phyloP scores from a whole-genome alignment of 2,113 vertebrate species.

The Tamias sibiricus region DNA sequence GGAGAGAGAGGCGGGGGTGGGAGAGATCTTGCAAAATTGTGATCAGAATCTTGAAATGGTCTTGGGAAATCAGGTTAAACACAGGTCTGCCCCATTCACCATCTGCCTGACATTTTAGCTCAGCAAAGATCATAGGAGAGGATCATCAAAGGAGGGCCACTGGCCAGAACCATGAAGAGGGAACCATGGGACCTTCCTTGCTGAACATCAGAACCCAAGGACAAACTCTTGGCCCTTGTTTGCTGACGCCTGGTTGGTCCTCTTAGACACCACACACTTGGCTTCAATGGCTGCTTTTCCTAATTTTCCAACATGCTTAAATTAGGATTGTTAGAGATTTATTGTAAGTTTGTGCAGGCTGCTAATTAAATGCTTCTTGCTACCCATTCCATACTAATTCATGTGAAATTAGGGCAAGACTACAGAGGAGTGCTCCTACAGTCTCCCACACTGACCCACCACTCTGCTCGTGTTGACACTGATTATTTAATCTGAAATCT shows the following conservation, averaged over 20 bases:
- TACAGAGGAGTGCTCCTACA: slow-evolving; percentile 64
- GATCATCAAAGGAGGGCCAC: fast-evolving
- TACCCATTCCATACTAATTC: slow-evolving; percentile 79
- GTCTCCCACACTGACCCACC: slow-evolving; percentile 66
- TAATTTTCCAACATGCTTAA: slow-evolving; percentile 80
- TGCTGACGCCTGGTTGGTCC: fast-evolving
- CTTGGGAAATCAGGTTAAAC: not conserved
- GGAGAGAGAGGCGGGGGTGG: not conserved
- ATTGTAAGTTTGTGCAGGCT: slow-evolving; percentile 82
- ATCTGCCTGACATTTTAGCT: not conserved
- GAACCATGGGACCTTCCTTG: fast-evolving
- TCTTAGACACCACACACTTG: slow-evolving; percentile 17
- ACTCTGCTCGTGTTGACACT: slow-evolving; percentile 75
- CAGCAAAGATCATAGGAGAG: not conserved
- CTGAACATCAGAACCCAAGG: not conserved
- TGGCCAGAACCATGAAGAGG: fast-evolving
- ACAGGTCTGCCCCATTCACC: not conserved
- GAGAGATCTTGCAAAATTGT: slow-evolving; percentile 12
- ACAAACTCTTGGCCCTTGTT: not conserved
- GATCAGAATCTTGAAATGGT: slow-evolving; percentile 35
- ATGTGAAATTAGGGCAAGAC: slow-evolving; percentile 79
- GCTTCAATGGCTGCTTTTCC: slow-evolving; percentile 73
- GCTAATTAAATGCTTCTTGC: slow-evolving; percentile 85
- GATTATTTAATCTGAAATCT: slow-evolving; percentile 80
- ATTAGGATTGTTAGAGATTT: slow-evolving; percentile 80